Conservation (phyloP, 2,888 invertebrate genomes). For the Brenthis ino region DNA sequence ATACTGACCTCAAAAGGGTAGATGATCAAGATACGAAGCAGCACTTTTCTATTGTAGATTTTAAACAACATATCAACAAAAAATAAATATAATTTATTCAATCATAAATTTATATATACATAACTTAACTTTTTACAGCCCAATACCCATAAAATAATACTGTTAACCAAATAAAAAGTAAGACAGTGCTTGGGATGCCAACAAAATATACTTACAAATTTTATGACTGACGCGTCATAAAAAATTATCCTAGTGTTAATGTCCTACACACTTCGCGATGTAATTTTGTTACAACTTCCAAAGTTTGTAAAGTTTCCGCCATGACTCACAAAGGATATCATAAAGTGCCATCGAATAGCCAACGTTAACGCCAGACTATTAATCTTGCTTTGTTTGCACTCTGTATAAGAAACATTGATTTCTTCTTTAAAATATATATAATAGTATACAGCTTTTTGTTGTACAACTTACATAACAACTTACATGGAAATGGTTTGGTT, state of each 20-base stretch:
- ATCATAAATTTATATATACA: too few species aligned
- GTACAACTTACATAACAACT: too few species aligned
- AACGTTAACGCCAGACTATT: constrained; percentile 27
- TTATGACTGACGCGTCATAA: constrained; percentile 29
- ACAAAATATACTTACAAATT: constrained; percentile 11
- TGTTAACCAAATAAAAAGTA: background rate
- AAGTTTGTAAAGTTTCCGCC: constrained; percentile 36
- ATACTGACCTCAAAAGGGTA: too few species aligned
- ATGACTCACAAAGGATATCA: constrained; percentile 35
- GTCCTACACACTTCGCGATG: constrained; percentile 27
- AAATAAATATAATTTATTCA: too few species aligned
- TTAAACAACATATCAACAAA: too few species aligned
- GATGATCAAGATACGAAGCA: too few species aligned
- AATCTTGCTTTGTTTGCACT: constrained; percentile 36
- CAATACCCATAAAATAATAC: constrained; percentile 1
- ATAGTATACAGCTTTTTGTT: too few species aligned
- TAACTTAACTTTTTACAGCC: too few species aligned
- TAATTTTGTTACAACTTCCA: constrained; percentile 33
- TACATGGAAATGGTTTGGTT: too few species aligned
- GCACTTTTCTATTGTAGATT: too few species aligned
- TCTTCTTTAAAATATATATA: constrained; percentile 2
- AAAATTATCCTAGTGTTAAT: constrained; percentile 33
- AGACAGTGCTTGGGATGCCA: background rate
- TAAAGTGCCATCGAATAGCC: constrained; percentile 34
- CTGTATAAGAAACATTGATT: constrained; percentile 20